Evolutionary conservation across 2,888 invertebrate genomes (phyloP).

Genomic region (Drosophila paramelanica): DNA sequence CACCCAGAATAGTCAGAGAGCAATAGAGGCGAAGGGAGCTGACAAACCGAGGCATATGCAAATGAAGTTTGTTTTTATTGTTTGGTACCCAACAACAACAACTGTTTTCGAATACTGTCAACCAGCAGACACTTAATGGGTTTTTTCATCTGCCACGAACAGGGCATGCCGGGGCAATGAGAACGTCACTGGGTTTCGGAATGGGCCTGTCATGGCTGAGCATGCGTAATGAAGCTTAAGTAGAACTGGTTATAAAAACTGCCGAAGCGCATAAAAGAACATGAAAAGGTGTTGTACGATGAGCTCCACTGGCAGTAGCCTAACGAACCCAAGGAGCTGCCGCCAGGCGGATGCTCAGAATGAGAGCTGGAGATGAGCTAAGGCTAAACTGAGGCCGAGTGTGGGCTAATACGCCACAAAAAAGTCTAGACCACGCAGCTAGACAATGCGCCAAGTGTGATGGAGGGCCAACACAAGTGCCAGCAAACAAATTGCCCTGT

Average conservation of each 20-base stretch:
- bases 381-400: constrained; percentile 1
- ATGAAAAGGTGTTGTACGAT: constrained; percentile 34
- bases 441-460: constrained; percentile 17
- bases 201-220: constrained; percentile 75
- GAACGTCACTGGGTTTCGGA: constrained; percentile 45
- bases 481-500: background rate
- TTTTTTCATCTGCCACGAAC: constrained; percentile 60
- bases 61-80: constrained; percentile 73
- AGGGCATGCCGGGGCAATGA: constrained; percentile 9
- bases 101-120: constrained; percentile 74
- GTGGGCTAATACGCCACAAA: constrained; percentile 10
- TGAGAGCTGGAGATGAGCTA: constrained; percentile 18
- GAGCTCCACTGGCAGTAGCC: constrained; percentile 35
- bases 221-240: constrained; percentile 78
- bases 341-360: background rate
- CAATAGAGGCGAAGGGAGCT: constrained; percentile 13
- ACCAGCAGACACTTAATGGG: constrained; percentile 76
- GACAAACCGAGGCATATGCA: constrained; percentile 56
- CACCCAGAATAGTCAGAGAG: constrained; percentile 35
- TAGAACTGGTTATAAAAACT: constrained; percentile 74
- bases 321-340: constrained; percentile 40
- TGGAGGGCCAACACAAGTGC: constrained; percentile 18
- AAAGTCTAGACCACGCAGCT: background rate
- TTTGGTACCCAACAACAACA: constrained; percentile 48
- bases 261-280: constrained; percentile 33